Conservation (phyloP, 1,140 invertebrate species). For the Drosophila mojavensis region DNA sequence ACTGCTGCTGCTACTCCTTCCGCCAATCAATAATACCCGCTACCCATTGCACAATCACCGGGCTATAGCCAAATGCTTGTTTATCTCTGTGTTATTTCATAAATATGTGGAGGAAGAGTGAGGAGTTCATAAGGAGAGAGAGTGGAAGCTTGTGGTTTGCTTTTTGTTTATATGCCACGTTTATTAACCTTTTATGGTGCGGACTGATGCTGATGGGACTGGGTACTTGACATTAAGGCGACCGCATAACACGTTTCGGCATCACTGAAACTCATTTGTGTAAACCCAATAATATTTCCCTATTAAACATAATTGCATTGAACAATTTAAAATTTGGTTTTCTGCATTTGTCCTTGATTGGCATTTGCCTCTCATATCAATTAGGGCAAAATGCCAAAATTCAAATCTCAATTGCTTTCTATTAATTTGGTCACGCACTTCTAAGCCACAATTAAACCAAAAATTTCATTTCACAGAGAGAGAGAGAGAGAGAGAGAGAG, state of each 20-base stretch:
- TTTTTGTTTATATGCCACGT: slow-evolving; percentile 27
- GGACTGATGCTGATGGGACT: neutral
- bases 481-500: too few relatives aligned
- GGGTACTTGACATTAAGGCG: slow-evolving; percentile 17
- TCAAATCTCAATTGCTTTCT: slow-evolving; percentile 40
- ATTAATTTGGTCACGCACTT: slow-evolving; percentile 50
- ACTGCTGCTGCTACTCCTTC: too few relatives aligned
- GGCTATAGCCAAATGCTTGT: slow-evolving; percentile 2
- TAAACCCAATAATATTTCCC: slow-evolving; percentile 73
- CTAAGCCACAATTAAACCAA: slow-evolving; percentile 20
- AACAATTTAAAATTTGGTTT: slow-evolving; percentile 41
- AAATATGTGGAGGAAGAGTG: too few relatives aligned
- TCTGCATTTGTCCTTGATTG: slow-evolving; percentile 37
- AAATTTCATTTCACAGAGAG: too few relatives aligned
- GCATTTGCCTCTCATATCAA: slow-evolving; percentile 55
- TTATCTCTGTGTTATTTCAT: too few relatives aligned
- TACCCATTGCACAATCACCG: neutral
- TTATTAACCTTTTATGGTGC: neutral
- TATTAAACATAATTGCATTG: slow-evolving; percentile 77
- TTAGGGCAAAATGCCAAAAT: slow-evolving; percentile 48
- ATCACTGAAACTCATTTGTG: slow-evolving; percentile 51
- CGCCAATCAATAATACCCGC: neutral
- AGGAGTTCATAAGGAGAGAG: too few relatives aligned
- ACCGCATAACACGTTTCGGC: slow-evolving; percentile 55
- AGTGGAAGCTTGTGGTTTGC: slow-evolving; percentile 18